These are phyloP conservation scores for Hybognathus amarus DNA, from an alignment of 2,797 vertebrate genomes.

Conservation along the genomic window DNA sequence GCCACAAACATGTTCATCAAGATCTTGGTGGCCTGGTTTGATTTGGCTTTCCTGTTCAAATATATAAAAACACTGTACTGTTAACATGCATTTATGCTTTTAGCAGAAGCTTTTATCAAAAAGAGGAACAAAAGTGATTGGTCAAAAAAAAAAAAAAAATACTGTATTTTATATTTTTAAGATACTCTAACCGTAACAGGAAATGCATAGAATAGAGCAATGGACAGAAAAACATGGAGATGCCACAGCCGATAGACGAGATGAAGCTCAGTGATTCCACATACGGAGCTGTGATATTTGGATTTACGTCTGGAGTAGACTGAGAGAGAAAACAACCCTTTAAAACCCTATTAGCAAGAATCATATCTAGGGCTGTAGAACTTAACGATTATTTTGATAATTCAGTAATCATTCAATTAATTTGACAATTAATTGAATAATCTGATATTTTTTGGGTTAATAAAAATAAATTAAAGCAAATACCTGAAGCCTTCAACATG, in stretches of 20 bases:
- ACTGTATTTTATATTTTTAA: neutral
- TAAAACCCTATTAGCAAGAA: neutral
- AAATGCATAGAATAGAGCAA: slow-evolving; percentile 66
- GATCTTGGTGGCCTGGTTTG: slow-evolving; percentile 60
- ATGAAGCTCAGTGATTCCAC: slow-evolving; percentile 62
- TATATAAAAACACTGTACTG: neutral
- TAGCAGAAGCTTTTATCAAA: too few relatives aligned
- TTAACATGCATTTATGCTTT: too few relatives aligned
- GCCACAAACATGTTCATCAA: slow-evolving; percentile 69
- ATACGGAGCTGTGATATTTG: slow-evolving; percentile 40
- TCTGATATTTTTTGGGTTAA: too few relatives aligned
- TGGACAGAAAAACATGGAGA: slow-evolving; percentile 65
- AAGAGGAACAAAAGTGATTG: neutral
- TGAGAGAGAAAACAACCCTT: neutral
- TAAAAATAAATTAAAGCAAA: too few relatives aligned
- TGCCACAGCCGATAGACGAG: slow-evolving; percentile 66
- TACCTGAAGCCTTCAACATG: too few relatives aligned
- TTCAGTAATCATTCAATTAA: too few relatives aligned
- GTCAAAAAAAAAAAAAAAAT: too few relatives aligned
- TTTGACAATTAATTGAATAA: too few relatives aligned
- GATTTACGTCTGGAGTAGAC: neutral
- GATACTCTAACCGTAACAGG: slow-evolving; percentile 58
- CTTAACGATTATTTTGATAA: too few relatives aligned
- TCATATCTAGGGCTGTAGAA: too few relatives aligned
- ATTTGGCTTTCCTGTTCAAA: slow-evolving; percentile 56